Evolutionary conservation across 2,113 vertebrate species (phyloP).

Genomic region (Cololabis saira): DNA sequence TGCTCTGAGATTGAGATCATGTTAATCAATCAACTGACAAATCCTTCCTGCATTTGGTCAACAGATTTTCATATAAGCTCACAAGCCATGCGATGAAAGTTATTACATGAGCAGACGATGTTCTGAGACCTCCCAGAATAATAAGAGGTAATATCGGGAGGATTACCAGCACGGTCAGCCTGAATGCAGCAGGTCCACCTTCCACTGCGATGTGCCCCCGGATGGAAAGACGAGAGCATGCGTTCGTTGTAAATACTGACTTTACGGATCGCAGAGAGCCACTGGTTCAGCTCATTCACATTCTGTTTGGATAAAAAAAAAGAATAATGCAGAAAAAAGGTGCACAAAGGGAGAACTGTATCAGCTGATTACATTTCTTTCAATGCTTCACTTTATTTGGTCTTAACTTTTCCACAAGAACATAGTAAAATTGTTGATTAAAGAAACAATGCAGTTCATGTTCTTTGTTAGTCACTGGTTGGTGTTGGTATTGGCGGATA

Average conservation of each 20-base stretch:
- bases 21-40: background rate
- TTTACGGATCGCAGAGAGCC: conserved; percentile 90
- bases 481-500: background rate
- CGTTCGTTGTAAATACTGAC: conserved; percentile 86
- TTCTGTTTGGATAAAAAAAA: conserved; percentile 76
- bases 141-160: conserved; percentile 22
- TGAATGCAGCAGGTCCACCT: conserved; percentile 94
- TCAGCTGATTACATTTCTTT: too few relatives aligned
- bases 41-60: background rate
- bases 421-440: background rate
- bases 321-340: background rate
- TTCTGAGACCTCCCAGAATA: background rate
- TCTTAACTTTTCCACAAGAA: too few relatives aligned
- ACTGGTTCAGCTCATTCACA: conserved; percentile 91
- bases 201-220: conserved; percentile 83
- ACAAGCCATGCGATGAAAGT: background rate
- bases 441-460: background rate
- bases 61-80: background rate
- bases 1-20: background rate
- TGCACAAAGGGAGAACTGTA: background rate
- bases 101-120: background rate
- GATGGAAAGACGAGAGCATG: conserved; percentile 87
- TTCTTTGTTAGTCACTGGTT: conserved; percentile 13
- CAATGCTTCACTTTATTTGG: too few relatives aligned
- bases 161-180: conserved; percentile 80